Evolutionary conservation across 2,113 vertebrate species (phyloP).

Genomic region (Todiramphus chloris): DNA sequence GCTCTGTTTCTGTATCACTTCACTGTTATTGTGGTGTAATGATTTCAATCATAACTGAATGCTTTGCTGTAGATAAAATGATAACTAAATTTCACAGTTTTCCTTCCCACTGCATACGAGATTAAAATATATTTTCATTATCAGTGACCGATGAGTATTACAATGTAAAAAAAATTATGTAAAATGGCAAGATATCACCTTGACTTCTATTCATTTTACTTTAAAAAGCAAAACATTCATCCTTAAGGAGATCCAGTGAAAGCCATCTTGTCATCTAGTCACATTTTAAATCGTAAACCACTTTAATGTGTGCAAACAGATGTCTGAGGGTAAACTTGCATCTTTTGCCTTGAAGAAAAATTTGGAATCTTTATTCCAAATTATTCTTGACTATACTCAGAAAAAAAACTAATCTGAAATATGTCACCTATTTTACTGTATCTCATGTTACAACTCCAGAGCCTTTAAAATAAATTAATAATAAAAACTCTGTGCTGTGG

Average conservation of each 20-base stretch:
- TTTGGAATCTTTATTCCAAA: background rate
- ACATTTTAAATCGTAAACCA: background rate
- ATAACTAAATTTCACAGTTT: background rate
- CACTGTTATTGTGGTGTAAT: background rate
- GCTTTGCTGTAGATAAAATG: background rate
- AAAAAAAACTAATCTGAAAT: background rate
- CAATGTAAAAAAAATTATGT: background rate
- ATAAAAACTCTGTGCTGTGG: background rate
- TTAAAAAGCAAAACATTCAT: background rate
- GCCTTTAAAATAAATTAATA: background rate
- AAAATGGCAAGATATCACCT: background rate
- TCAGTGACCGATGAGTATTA: background rate
- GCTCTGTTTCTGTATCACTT: background rate
- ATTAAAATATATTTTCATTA: background rate
- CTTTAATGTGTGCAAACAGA: background rate
- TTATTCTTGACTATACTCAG: background rate
- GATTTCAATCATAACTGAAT: background rate
- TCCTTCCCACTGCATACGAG: background rate
- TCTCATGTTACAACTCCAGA: background rate
- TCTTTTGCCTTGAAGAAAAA: fast-evolving
- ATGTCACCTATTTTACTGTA: background rate
- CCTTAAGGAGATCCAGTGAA: background rate
- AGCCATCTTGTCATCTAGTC: background rate
- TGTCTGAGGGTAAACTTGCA: background rate
- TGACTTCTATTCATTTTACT: background rate